Conservation (phyloP, 2,888 invertebrate genomes). For the Rhagonycha fulva region DNA sequence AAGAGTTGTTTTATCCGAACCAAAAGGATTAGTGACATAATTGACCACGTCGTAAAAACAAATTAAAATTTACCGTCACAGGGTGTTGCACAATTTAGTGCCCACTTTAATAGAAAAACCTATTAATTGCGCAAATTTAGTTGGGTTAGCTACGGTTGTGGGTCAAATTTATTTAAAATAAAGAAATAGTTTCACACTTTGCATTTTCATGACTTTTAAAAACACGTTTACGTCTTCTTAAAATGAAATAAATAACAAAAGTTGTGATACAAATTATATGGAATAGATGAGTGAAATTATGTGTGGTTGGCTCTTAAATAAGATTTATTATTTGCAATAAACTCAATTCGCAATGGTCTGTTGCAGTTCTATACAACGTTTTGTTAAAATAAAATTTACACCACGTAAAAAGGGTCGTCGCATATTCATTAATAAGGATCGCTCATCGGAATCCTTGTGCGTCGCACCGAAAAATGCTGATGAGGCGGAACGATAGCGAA, state of each 20-base stretch:
- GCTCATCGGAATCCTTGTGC: background rate
- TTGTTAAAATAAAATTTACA: slow-evolving; percentile 18
- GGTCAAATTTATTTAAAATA: too few species aligned
- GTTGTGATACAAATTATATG: slow-evolving; percentile 29
- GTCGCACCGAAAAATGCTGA: background rate
- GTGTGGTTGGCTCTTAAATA: slow-evolving; percentile 39
- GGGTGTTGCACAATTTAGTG: too few species aligned
- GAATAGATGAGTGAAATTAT: slow-evolving; percentile 31
- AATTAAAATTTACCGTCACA: too few species aligned
- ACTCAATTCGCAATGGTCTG: slow-evolving; percentile 42
- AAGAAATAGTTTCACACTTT: background rate
- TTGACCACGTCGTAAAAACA: too few species aligned
- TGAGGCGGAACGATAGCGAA: background rate
- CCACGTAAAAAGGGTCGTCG: slow-evolving; percentile 14
- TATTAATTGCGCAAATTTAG: background rate
- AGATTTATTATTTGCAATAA: slow-evolving; percentile 42
- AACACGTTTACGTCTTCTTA: slow-evolving; percentile 8
- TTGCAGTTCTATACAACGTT: slow-evolving; percentile 30
- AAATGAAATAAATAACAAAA: slow-evolving; percentile 28
- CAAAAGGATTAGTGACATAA: too few species aligned
- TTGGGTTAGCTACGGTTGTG: background rate
- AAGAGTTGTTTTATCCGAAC: too few species aligned
- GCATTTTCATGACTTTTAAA: background rate
- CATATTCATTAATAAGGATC: slow-evolving; percentile 13
- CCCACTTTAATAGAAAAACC: too few species aligned